Conservation (phyloP, 1,140 invertebrate genomes). For the Philopotamus ludificatus region DNA sequence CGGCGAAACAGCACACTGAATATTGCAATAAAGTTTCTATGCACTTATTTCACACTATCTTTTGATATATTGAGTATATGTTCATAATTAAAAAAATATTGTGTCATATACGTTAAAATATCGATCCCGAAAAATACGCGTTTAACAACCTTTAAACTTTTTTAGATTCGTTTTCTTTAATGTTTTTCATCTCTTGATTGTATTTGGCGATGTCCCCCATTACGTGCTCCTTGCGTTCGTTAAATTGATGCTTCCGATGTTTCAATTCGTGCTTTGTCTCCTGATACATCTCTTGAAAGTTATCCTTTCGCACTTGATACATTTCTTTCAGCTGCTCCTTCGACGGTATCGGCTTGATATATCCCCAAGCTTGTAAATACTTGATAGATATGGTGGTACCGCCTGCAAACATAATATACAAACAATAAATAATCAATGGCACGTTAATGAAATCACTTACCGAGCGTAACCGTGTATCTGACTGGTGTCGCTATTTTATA, state of each 20-base stretch:
- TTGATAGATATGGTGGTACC: constrained; percentile 72
- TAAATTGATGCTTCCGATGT: constrained; percentile 48
- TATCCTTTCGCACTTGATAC: constrained; percentile 58
- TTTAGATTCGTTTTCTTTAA: constrained; percentile 54
- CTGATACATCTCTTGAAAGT: constrained; percentile 54
- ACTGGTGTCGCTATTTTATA: constrained; percentile 91
- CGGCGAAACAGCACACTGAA: too few relatives aligned
- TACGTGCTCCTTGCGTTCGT: constrained; percentile 49
- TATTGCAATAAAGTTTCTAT: too few relatives aligned
- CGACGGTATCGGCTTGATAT: constrained; percentile 67
- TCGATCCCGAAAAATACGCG: constrained; percentile 46
- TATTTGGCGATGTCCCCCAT: constrained; percentile 55
- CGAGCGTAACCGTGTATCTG: constrained; percentile 86
- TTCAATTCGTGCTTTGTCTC: constrained; percentile 46
- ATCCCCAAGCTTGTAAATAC: constrained; percentile 64
- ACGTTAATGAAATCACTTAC: constrained; percentile 53
- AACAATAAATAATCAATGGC: neutral
- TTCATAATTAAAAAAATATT: too few relatives aligned
- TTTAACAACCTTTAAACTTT: constrained; percentile 32
- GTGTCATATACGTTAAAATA: too few relatives aligned
- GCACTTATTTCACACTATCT: too few relatives aligned
- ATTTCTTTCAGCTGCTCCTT: constrained; percentile 62
- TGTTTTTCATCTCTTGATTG: constrained; percentile 53
- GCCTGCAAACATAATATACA: constrained; percentile 46
- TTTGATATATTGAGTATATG: too few relatives aligned